Evolutionary conservation across 37 sponge, comb jelly and placozoan genomes (phyloP), one percentile per base, ranked within the genome.

Genomic region (Aphrocallistes beatrix): DNA sequence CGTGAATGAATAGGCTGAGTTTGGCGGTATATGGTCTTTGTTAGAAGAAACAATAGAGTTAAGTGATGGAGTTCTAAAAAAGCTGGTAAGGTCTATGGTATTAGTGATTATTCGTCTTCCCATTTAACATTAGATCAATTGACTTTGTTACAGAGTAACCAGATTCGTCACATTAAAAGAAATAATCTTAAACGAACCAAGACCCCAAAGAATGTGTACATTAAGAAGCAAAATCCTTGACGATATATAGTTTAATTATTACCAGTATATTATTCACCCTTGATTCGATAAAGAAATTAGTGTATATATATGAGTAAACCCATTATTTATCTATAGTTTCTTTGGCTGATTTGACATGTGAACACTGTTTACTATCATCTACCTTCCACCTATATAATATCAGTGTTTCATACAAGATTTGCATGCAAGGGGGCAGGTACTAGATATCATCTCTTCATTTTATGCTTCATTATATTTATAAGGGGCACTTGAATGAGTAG

Each of bases 21-120:
- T 60, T 60, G 75, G 75, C 75, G 75, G 75, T 60, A 60, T 60
- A 60, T 28, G 75, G 75, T 60, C 75, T 28, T 28, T 60, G 34
- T 60, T 1, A 28, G 75, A 60, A 32, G 75, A 60, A 60, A 60
- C 75, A 19, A 60, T 60, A 60, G 25, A 60, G 75, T 60, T 30
- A 13, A 60, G 75, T 60, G 28, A 60, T 13, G n/a, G n/a, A n/a
- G n/a, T n/a, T n/a, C n/a, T n/a, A n/a, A n/a, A n/a, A n/a, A n/a
- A n/a, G n/a, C n/a, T n/a, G 75, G 75, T 25, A 28, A 32, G 8
- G 75, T 30, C 75, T 13, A 60, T 60, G 75, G 75, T 60, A 60
- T 60, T 60, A 60, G 21, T 60, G 75, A 28, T 60, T 21, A 28
- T 60, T 60, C 75, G 75, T 60, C 25, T 60, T 60, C 75, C n/a